Evolutionary conservation across 2,888 invertebrate genomes (phyloP).

Genomic region (Palloptera scutellata): DNA sequence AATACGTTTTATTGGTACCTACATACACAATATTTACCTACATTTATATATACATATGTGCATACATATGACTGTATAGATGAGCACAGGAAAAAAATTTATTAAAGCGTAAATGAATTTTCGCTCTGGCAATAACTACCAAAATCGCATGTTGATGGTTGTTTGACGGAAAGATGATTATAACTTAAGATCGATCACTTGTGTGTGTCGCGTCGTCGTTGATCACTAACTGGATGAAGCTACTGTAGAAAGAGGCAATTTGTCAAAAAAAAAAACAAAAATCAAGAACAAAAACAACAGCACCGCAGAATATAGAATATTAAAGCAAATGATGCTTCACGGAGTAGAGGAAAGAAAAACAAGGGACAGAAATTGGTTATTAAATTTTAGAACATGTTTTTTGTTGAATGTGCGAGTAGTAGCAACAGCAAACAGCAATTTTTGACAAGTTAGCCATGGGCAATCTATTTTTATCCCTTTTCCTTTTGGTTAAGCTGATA

Average conservation of each 20-base stretch:
- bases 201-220: slow-evolving; percentile 43
- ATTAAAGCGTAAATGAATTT: slow-evolving; percentile 63
- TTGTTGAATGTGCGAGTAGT: not conserved
- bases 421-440: slow-evolving; percentile 25
- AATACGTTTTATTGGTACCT: too few relatives aligned
- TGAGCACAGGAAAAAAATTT: slow-evolving; percentile 38
- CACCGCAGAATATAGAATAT: slow-evolving; percentile 21
- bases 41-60: slow-evolving; percentile 5
- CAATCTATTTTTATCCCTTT: slow-evolving; percentile 8
- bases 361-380: slow-evolving; percentile 37
- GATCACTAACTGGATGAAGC: slow-evolving; percentile 62
- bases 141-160: slow-evolving; percentile 15
- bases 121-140: slow-evolving; percentile 35
- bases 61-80: too few relatives aligned
- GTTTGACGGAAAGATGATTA: slow-evolving; percentile 47
- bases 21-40: too few relatives aligned
- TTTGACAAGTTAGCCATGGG: slow-evolving; percentile 36
- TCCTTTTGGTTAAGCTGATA: slow-evolving; percentile 44
- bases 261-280: not conserved
- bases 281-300: slow-evolving; percentile 3
- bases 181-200: slow-evolving; percentile 59
- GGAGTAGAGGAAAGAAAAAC: slow-evolving; percentile 4
- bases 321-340: slow-evolving; percentile 10
- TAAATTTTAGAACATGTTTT: slow-evolving; percentile 45
- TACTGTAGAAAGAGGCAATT: slow-evolving; percentile 49